Conservation (phyloP, 2,797 vertebrate species). For the Prionace glauca region DNA sequence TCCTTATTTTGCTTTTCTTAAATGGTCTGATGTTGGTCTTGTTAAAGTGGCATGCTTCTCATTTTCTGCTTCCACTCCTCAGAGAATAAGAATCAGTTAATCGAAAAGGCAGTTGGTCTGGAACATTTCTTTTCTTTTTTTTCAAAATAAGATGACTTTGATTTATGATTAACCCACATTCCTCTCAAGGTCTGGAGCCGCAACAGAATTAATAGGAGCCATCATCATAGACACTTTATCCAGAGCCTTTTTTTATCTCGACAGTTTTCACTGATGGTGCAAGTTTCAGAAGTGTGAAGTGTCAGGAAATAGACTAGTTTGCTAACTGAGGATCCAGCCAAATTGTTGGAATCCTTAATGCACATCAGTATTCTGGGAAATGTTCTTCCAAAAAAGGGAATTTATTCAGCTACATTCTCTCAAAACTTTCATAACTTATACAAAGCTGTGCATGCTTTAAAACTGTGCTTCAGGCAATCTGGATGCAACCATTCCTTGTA, state of each 20-base stretch:
- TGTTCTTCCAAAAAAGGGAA: background rate
- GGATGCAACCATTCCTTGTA: background rate
- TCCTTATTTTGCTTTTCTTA: slow-evolving; percentile 26
- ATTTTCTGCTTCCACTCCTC: slow-evolving; percentile 16
- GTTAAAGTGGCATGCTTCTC: slow-evolving; percentile 22
- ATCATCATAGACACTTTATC: background rate
- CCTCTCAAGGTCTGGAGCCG: background rate
- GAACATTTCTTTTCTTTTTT: slow-evolving; percentile 27
- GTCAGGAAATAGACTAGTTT: background rate
- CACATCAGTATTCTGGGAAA: background rate
- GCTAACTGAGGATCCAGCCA: background rate
- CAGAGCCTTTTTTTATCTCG: background rate
- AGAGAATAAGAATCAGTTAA: slow-evolving; percentile 27
- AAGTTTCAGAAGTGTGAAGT: background rate
- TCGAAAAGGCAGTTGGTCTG: slow-evolving; percentile 39
- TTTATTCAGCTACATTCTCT: background rate
- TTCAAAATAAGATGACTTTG: slow-evolving; percentile 40
- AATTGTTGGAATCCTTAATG: background rate
- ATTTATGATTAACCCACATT: slow-evolving; percentile 15
- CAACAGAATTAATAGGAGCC: background rate
- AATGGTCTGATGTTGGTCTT: slow-evolving; percentile 7
- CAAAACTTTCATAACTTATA: background rate
- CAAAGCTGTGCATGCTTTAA: background rate
- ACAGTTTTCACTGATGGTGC: background rate
- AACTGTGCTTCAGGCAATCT: background rate